phyloP scores from a whole-genome alignment of 1,140 invertebrate species.

The Sycophila sp. region DNA sequence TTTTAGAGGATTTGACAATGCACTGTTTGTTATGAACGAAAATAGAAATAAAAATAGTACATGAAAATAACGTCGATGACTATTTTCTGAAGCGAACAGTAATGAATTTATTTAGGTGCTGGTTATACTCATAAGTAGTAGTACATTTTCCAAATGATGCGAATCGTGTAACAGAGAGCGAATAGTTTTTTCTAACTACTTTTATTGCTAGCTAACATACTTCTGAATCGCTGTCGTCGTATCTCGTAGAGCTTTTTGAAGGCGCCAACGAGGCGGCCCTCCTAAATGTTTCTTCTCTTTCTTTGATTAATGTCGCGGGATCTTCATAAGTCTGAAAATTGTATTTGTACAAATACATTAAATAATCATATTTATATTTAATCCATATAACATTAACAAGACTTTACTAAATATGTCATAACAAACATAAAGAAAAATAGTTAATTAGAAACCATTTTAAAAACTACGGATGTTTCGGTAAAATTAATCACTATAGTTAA shows the following conservation, averaged over 20 bases:
- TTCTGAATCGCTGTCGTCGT: slow-evolving; percentile 61
- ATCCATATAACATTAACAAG: no score
- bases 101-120: slow-evolving; percentile 27
- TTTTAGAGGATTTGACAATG: no score
- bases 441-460: no score
- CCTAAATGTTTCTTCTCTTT: slow-evolving; percentile 42
- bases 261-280: slow-evolving; percentile 48
- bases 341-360: not conserved
- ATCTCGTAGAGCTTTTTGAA: slow-evolving; percentile 50
- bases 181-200: not conserved
- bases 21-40: no score
- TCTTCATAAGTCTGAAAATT: slow-evolving; percentile 58
- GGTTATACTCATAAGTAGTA: no score
- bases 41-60: no score
- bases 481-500: not conserved
- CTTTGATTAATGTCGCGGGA: slow-evolving; percentile 38
- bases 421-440: no score
- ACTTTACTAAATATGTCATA: no score
- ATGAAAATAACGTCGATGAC: no score
- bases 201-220: slow-evolving; percentile 46
- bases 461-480: no score
- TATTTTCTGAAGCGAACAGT: no score
- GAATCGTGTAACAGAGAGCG: not conserved
- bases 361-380: no score
- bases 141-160: not conserved